Percentiles rank a stretch among this genome's conserved stretches.
These are phyloP conservation scores for Noturus placidus DNA, from an alignment of 2,113 vertebrate species.

Conservation along the genomic window DNA sequence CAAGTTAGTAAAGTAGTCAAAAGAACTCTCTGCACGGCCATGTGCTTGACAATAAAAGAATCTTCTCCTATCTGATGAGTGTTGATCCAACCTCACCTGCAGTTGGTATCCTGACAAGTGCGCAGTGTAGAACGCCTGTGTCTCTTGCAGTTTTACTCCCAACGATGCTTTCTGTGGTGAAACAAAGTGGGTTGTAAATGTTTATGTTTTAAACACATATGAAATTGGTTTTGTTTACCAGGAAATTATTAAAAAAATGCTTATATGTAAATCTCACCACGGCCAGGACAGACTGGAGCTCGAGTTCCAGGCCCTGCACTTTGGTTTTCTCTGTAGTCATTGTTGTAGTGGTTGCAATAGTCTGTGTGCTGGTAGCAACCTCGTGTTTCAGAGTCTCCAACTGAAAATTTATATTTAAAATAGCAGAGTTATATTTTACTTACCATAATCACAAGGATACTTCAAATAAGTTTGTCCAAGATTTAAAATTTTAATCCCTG, in stretches of 20 bases:
- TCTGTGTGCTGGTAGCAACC: conserved; percentile 51
- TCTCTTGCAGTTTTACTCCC: conserved; percentile 82
- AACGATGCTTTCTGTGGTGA: conserved; percentile 76
- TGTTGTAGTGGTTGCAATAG: conserved; percentile 65
- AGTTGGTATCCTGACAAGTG: conserved; percentile 78
- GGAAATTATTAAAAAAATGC: background rate
- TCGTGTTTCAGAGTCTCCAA: conserved; percentile 76
- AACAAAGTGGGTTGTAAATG: background rate
- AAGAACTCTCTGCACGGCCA: no score
- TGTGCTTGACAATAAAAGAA: background rate
- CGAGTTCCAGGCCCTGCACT: conserved; percentile 82
- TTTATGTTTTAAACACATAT: background rate
- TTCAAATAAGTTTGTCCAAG: background rate
- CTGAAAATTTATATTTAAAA: conserved; percentile 58
- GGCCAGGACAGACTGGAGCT: conserved; percentile 83
- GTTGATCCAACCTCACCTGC: background rate
- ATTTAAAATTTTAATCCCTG: background rate
- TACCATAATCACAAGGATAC: background rate
- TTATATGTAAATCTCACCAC: conserved; percentile 71
- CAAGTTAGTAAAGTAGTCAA: no score
- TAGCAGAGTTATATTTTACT: background rate
- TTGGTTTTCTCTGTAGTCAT: conserved; percentile 75
- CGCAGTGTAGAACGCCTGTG: conserved; percentile 75
- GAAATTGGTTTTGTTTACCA: background rate
- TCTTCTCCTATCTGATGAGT: background rate